A percentile compares a stretch with the other conserved stretches of the same genome.
Conservation (phyloP, 2,113 vertebrate species). For the Forbesichthys papilliferus region DNA sequence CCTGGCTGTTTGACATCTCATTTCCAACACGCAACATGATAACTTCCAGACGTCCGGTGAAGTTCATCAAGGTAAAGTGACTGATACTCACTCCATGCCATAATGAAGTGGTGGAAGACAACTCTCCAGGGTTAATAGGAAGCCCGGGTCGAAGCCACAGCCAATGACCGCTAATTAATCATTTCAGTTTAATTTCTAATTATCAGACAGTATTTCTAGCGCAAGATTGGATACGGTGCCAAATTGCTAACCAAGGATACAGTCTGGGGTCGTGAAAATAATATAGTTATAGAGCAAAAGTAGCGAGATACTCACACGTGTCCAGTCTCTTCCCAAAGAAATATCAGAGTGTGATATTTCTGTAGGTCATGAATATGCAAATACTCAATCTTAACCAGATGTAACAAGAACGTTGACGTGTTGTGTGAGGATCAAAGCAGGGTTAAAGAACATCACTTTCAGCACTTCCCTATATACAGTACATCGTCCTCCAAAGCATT, state of each 20-base stretch:
- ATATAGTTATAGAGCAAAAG: constrained; percentile 59
- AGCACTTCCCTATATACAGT: background rate
- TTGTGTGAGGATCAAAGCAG: background rate
- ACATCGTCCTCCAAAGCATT: background rate
- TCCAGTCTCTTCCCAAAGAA: constrained; percentile 21
- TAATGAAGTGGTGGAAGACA: constrained; percentile 50
- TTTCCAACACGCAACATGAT: background rate
- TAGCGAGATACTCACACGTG: constrained; percentile 42
- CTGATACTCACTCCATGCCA: background rate
- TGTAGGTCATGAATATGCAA: constrained; percentile 18
- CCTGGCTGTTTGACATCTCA: background rate
- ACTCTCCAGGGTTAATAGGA: constrained; percentile 43
- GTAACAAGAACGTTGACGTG: constrained; percentile 26
- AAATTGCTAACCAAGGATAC: constrained; percentile 67
- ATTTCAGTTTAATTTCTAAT: constrained; percentile 72
- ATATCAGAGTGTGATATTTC: constrained; percentile 2
- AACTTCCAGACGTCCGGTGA: background rate
- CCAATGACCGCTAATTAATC: constrained; percentile 65
- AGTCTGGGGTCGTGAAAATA: constrained; percentile 70
- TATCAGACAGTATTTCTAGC: constrained; percentile 67
- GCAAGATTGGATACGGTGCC: constrained; percentile 64
- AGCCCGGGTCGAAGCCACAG: constrained; percentile 55
- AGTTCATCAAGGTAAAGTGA: background rate
- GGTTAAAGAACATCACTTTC: constrained; percentile 5
- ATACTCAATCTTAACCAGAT: constrained; percentile 5